These are phyloP conservation scores for Crotalus tigris DNA, from an alignment of 2,113 vertebrate genomes.

Conservation along the genomic window DNA sequence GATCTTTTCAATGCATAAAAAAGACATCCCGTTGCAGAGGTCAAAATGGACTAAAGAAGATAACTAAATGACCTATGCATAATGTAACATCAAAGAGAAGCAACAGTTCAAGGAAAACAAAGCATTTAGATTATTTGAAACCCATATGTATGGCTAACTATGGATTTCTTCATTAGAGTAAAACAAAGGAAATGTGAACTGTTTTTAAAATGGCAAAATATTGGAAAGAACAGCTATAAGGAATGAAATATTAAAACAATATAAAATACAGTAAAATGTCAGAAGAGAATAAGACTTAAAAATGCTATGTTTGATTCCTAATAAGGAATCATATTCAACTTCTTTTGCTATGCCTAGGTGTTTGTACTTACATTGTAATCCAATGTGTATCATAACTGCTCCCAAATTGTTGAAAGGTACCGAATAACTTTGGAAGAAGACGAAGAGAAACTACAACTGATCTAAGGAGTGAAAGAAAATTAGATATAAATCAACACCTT, in stretches of 20 bases:
- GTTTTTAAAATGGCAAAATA: background rate
- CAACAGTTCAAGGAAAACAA: background rate
- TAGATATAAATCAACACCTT: background rate
- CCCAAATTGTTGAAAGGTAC: conserved; percentile 97
- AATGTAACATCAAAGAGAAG: background rate
- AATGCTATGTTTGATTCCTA: background rate
- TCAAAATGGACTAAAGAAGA: background rate
- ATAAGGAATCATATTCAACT: background rate
- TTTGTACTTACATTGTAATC: conserved; percentile 94
- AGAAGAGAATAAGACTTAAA: background rate
- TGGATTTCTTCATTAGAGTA: background rate
- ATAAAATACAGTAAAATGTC: background rate
- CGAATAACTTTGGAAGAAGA: conserved; percentile 95
- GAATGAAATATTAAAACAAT: background rate
- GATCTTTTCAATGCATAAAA: background rate
- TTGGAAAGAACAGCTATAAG: background rate
- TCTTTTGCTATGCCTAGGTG: background rate
- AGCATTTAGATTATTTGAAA: background rate
- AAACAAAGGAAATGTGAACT: background rate
- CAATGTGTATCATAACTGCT: conserved; percentile 99
- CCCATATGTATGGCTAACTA: background rate
- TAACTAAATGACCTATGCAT: background rate
- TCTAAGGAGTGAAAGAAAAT: conserved; percentile 67
- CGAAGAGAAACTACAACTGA: conserved; percentile 97
- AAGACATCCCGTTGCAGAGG: background rate